These are phyloP conservation scores for Pimephales promelas DNA, from an alignment of 2,113 vertebrate species.

Conservation along the genomic window DNA sequence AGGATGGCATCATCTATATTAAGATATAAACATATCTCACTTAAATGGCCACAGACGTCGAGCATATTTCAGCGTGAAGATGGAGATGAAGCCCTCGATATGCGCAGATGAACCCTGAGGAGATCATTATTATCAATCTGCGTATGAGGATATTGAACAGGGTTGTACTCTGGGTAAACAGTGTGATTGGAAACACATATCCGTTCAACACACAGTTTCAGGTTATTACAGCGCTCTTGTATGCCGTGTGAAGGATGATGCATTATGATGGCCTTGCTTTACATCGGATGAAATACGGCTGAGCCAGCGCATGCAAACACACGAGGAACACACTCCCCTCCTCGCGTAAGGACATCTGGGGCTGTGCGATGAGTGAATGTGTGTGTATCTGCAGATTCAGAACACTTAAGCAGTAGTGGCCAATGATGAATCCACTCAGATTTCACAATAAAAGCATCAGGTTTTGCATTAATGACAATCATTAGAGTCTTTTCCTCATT, in stretches of 20 bases:
- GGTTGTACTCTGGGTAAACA: not conserved
- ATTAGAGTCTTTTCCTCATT: not conserved
- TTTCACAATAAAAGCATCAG: conserved; percentile 42
- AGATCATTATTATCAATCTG: conserved; percentile 39
- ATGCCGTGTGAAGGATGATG: conserved; percentile 22
- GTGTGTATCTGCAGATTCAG: conserved; percentile 53
- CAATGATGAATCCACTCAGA: conserved; percentile 40
- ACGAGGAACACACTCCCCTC: conserved; percentile 36
- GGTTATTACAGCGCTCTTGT: conserved; percentile 33
- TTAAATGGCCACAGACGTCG: conserved; percentile 34
- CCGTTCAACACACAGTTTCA: not conserved
- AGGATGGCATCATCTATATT: conserved; percentile 48
- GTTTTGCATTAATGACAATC: conserved; percentile 29
- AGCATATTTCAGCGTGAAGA: conserved; percentile 36
- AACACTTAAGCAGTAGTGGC: conserved; percentile 4
- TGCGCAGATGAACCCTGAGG: conserved; percentile 1
- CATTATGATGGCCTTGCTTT: conserved; percentile 46
- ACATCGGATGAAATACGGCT: conserved; percentile 37
- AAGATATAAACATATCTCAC: conserved; percentile 45
- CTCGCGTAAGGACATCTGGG: conserved; percentile 42
- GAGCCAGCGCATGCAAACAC: conserved; percentile 14
- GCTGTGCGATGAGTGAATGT: conserved; percentile 43
- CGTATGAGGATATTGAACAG: conserved; percentile 13
- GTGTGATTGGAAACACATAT: conserved; percentile 19
- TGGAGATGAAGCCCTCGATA: not conserved